Evolutionary conservation across 2,888 invertebrate species (phyloP).

Genomic region (Lycaena phlaeas): DNA sequence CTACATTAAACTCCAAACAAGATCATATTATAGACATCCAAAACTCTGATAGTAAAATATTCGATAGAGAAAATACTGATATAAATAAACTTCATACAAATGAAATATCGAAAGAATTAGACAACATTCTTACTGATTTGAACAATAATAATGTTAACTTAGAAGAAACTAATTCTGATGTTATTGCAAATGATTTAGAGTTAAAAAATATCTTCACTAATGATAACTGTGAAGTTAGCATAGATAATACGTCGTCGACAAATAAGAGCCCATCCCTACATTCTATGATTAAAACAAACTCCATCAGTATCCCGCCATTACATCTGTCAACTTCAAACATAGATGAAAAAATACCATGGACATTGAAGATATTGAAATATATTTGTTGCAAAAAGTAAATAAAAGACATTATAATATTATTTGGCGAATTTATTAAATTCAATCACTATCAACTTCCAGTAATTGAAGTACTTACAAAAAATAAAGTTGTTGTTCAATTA

Average conservation of each 20-base stretch:
- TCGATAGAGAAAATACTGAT: too few relatives aligned
- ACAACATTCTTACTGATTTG: too few relatives aligned
- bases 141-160: not conserved
- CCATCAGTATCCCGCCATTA: not conserved
- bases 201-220: not conserved
- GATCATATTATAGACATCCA: too few relatives aligned
- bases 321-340: not conserved
- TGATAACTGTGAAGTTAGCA: not conserved
- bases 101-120: too few relatives aligned
- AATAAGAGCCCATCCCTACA: not conserved
- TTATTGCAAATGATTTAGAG: not conserved
- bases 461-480: constrained; percentile 61
- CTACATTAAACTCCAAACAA: too few relatives aligned
- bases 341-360: constrained; percentile 30
- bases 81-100: too few relatives aligned
- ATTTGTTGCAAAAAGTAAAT: constrained; percentile 18
- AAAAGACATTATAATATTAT: constrained; percentile 33
- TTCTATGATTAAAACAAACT: not conserved
- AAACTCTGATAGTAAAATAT: too few relatives aligned
- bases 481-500: constrained; percentile 49
- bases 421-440: constrained; percentile 72
- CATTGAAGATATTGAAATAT: constrained; percentile 32
- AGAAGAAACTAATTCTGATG: not conserved
- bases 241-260: not conserved
- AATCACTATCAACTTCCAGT: constrained; percentile 65